Evolutionary conservation across 2,888 invertebrate genomes (phyloP).

Genomic region (Ectropis crepuscularia): DNA sequence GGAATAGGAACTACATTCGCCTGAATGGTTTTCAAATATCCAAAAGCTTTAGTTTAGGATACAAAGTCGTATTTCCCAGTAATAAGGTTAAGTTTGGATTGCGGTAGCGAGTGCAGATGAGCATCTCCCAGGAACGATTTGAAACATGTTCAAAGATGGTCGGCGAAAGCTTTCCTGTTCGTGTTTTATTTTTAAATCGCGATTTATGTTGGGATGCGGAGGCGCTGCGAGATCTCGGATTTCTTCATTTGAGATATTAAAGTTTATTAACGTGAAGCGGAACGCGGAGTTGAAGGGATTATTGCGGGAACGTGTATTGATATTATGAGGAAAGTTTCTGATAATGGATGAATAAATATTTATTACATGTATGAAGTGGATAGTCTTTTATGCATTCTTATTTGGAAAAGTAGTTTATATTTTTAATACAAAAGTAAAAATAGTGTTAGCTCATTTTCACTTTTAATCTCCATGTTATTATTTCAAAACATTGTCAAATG

Average conservation of each 20-base stretch:
- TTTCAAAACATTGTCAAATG: too few species aligned
- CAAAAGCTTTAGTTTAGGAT: constrained; percentile 23
- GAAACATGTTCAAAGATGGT: constrained; percentile 74
- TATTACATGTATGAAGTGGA: not conserved
- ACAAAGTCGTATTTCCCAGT: constrained; percentile 18
- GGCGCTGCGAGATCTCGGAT: constrained; percentile 48
- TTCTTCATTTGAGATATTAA: constrained; percentile 53
- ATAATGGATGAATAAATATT: not conserved
- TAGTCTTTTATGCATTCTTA: not conserved
- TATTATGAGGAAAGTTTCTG: constrained; percentile 12
- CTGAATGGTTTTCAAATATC: constrained; percentile 37
- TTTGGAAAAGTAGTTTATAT: too few species aligned
- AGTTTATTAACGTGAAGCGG: constrained; percentile 50
- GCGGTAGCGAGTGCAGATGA: constrained; percentile 27
- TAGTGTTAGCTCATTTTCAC: too few species aligned
- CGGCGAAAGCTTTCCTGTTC: constrained; percentile 74
- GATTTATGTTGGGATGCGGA: constrained; percentile 67
- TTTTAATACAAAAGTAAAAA: too few species aligned
- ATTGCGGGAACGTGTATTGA: constrained; percentile 24
- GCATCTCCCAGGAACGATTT: constrained; percentile 73
- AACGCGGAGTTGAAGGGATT: constrained; percentile 42
- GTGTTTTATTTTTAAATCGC: constrained; percentile 76
- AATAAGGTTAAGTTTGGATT: constrained; percentile 49
- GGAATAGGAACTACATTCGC: constrained; percentile 44
- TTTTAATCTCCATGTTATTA: too few species aligned